Evolutionary conservation across 1,140 invertebrate genomes (phyloP).

Genomic region (Melanaphis sacchari): DNA sequence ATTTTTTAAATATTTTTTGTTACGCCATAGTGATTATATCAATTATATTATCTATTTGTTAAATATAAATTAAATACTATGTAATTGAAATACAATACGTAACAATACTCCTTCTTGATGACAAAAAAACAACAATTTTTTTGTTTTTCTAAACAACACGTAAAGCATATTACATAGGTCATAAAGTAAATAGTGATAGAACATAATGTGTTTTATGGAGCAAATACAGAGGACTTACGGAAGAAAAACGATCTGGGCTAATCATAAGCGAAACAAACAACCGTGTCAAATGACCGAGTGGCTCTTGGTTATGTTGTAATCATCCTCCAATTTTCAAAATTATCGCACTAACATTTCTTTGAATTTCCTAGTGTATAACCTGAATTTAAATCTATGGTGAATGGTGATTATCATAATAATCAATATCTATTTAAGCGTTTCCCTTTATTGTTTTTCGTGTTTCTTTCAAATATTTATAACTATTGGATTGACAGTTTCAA

Average conservation of each 20-base stretch:
- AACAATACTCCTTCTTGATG: background rate
- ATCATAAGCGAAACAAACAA: conserved; percentile 48
- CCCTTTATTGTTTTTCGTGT: background rate
- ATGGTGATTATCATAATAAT: conserved; percentile 25
- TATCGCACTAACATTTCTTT: conserved; percentile 32
- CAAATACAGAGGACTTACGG: conserved; percentile 52
- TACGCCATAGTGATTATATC: background rate
- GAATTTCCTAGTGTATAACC: conserved; percentile 33
- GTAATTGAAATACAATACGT: background rate
- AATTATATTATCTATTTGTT: background rate
- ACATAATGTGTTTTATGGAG: conserved; percentile 49
- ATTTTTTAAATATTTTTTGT: background rate
- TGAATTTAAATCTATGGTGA: background rate
- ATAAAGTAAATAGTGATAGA: background rate
- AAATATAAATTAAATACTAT: background rate
- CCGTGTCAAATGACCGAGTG: conserved; percentile 43
- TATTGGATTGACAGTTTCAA: background rate
- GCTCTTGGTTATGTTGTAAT: conserved; percentile 38
- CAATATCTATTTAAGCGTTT: background rate
- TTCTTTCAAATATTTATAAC: background rate
- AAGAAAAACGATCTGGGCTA: conserved; percentile 56
- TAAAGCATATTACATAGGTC: background rate
- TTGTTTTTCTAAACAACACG: background rate
- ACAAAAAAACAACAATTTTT: background rate
- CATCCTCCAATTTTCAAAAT: conserved; percentile 44